A percentile compares a stretch with the other conserved stretches of the same genome.
Conservation (phyloP, 2,113 vertebrate species). For the Notarius lentiginosus region DNA sequence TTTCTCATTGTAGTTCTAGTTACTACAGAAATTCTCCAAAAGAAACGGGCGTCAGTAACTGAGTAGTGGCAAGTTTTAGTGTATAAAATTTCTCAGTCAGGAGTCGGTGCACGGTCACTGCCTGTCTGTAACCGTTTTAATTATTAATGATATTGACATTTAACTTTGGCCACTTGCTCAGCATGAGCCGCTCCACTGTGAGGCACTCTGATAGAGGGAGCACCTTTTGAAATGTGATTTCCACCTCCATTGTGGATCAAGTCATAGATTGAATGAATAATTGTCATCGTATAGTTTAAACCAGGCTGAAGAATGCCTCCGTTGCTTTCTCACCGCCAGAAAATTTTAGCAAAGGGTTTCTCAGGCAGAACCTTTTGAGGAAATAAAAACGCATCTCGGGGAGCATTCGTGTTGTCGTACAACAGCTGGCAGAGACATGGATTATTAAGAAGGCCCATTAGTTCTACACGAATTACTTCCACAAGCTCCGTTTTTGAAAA, state of each 20-base stretch:
- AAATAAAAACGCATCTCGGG: not conserved
- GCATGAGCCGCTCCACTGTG: not conserved
- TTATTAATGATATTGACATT: slow-evolving; percentile 21
- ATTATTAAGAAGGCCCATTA: not conserved
- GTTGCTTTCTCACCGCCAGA: not conserved
- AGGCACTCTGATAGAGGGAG: not conserved
- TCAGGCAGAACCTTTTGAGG: not conserved
- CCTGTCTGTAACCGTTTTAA: not conserved
- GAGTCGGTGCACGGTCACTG: not conserved
- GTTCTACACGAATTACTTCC: not conserved
- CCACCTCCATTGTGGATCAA: not conserved
- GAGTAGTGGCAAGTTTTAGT: not conserved
- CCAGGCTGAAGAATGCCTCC: not conserved
- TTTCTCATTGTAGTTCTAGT: too few relatives aligned
- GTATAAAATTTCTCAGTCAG: not conserved
- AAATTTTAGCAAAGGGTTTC: not conserved
- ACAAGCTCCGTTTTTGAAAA: not conserved
- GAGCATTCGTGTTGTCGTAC: not conserved
- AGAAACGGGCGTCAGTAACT: not conserved
- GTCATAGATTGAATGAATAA: not conserved
- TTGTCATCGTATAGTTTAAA: not conserved
- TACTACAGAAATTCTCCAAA: not conserved
- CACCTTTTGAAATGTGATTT: not conserved
- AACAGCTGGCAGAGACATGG: not conserved
- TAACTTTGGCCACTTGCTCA: not conserved